Evolutionary conservation across 2,797 vertebrate genomes (phyloP).

Genomic region (Mus caroli): DNA sequence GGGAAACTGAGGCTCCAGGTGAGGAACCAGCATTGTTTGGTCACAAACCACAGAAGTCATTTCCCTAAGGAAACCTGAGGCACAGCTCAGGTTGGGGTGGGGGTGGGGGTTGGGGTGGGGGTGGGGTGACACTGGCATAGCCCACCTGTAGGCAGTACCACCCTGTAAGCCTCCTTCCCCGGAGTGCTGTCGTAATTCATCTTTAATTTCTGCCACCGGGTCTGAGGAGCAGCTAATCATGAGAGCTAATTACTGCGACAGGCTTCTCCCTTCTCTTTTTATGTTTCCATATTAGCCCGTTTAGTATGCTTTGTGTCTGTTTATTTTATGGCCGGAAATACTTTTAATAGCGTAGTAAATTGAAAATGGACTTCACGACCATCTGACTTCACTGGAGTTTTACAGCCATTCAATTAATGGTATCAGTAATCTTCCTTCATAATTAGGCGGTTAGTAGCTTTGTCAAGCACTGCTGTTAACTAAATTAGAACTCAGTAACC

Average conservation of each 20-base stretch:
- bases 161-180: background rate
- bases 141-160: conserved; percentile 60
- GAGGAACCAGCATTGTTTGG: background rate
- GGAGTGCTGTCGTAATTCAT: conserved; percentile 70
- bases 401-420: conserved; percentile 69
- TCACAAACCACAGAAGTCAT: background rate
- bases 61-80: background rate
- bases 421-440: conserved; percentile 83
- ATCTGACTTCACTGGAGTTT: conserved; percentile 78
- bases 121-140: background rate
- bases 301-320: conserved; percentile 73
- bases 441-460: conserved; percentile 81
- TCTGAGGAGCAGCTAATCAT: conserved; percentile 73
- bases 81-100: background rate
- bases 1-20: background rate
- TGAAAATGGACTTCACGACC: conserved; percentile 79
- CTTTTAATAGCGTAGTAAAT: conserved; percentile 80
- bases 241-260: conserved; percentile 72
- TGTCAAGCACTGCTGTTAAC: conserved; percentile 76
- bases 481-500: conserved; percentile 75
- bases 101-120: too few species aligned
- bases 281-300: conserved; percentile 79
- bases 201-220: conserved; percentile 65
- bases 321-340: conserved; percentile 80
- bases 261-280: conserved; percentile 79